Conservation (phyloP, 2,113 vertebrate species). For the Sorex fumeus region DNA sequence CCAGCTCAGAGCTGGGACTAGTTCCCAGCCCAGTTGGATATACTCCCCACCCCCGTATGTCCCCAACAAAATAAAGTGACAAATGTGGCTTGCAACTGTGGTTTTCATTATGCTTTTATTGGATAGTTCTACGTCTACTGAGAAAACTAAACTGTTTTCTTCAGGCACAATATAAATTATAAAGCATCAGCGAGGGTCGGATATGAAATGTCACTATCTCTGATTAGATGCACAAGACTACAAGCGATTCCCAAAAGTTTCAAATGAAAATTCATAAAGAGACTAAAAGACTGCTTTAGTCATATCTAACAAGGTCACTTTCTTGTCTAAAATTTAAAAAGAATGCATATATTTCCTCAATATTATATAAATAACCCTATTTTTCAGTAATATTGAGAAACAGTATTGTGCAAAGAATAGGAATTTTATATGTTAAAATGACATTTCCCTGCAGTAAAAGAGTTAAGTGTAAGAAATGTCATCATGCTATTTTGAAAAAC, state of each 20-base stretch:
- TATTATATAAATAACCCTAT: conserved; percentile 38
- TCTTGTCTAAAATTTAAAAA: conserved; percentile 47
- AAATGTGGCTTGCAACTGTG: not conserved
- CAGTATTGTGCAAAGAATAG: not conserved
- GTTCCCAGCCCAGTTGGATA: too few species aligned
- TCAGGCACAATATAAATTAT: not conserved
- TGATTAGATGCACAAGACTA: not conserved
- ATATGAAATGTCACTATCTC: conserved; percentile 12
- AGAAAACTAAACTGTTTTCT: not conserved
- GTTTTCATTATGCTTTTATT: not conserved
- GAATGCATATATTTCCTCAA: not conserved
- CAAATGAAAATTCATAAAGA: conserved; percentile 9
- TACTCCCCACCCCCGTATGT: too few species aligned
- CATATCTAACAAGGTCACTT: conserved; percentile 19
- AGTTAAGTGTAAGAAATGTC: conserved; percentile 27
- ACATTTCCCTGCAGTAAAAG: not conserved
- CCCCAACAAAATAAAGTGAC: not conserved
- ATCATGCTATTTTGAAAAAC: conserved; percentile 37
- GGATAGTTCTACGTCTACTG: not conserved
- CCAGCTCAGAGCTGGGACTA: too few species aligned
- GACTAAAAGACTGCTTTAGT: not conserved
- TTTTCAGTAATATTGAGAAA: conserved; percentile 45
- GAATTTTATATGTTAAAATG: conserved; percentile 19
- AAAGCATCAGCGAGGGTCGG: not conserved
- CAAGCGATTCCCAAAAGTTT: not conserved